Evolutionary conservation across 1,140 invertebrate genomes (phyloP).

Genomic region (Gryllus bimaculatus): DNA sequence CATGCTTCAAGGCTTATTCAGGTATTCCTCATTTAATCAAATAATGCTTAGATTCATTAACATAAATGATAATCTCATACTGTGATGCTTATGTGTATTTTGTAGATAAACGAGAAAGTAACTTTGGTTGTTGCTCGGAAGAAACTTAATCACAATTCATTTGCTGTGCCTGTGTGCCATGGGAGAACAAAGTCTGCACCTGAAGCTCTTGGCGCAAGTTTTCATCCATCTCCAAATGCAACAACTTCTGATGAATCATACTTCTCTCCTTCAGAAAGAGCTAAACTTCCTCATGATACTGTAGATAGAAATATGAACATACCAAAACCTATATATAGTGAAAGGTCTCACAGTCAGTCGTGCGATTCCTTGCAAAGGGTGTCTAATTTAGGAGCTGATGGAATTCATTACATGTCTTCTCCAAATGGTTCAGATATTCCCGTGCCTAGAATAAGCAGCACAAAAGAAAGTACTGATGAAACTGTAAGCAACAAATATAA

Average conservation of each 20-base stretch:
- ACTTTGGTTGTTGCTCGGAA: slow-evolving; percentile 38
- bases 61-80: background rate
- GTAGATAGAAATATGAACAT: slow-evolving; percentile 17
- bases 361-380: slow-evolving; percentile 24
- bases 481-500: slow-evolving; percentile 18
- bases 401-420: background rate
- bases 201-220: slow-evolving; percentile 18
- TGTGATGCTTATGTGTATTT: slow-evolving; percentile 11
- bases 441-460: slow-evolving; percentile 7
- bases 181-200: slow-evolving; percentile 30
- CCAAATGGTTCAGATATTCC: slow-evolving; percentile 4
- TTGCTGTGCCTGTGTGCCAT: slow-evolving; percentile 26
- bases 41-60: background rate
- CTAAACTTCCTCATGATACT: slow-evolving; percentile 2
- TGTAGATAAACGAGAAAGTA: slow-evolving; percentile 32
- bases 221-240: slow-evolving; percentile 17
- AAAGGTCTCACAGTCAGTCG: slow-evolving; percentile 23
- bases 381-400: slow-evolving; percentile 4
- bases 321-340: background rate
- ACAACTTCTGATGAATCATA: background rate
- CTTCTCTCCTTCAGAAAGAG: slow-evolving; percentile 12
- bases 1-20: slow-evolving; percentile 40
- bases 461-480: slow-evolving; percentile 21
- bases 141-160: slow-evolving; percentile 16
- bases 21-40: slow-evolving; percentile 25